Evolutionary conservation across 2,113 vertebrate species (phyloP), one percentile per base, ranked within the genome.

Genomic region (Camelus bactrianus): DNA sequence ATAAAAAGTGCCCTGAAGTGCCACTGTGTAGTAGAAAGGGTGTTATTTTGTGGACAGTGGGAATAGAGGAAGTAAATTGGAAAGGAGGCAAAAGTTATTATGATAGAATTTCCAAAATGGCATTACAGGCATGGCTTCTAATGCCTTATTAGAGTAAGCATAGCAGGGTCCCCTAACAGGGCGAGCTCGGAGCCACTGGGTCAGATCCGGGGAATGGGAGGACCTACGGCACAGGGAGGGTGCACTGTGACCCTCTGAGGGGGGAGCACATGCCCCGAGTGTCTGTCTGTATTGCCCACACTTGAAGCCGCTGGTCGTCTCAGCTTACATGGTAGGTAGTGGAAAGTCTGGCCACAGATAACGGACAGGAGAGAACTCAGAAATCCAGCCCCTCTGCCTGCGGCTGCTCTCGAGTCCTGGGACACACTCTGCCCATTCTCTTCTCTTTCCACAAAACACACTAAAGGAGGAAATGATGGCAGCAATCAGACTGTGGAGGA

Each of bases 51-150:
- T 30, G 83, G 60, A 42, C 52, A 86, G 48, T 35, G 19, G 19
- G 1, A 24, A 80, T 10, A 65, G 20, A 88, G 13, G 56, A 82
- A 80, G 7, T 52, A 81, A 81, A 65, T 84, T 70, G 89, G 58
- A 97, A 72, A 85, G 35, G n/a, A 80, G 4, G 6, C 6, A 93
- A 86, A 79, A 54, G 76, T 35, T n/a, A 69, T 75, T 70, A 26
- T 52, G 35, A 8, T 8, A 48, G 0, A 52, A 26, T 32, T 75
- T 70, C 54, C 30, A 50, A 80, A 85, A 28, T 17, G n/a, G 38
- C 32, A 38, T 26, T 38, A 20, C 48, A 48, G 13, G 19, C 30
- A 38, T 2, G 32, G 28, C 17, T 35, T 79, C 35, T 46, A 30
- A 30, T 56, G 48, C 92, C 86, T 48, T 62, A 19, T 80, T 76